Percentiles rank a stretch among this genome's conserved stretches.
These are phyloP conservation scores for Brenthis hecate DNA, from an alignment of 2,888 invertebrate genomes.

Conservation along the genomic window DNA sequence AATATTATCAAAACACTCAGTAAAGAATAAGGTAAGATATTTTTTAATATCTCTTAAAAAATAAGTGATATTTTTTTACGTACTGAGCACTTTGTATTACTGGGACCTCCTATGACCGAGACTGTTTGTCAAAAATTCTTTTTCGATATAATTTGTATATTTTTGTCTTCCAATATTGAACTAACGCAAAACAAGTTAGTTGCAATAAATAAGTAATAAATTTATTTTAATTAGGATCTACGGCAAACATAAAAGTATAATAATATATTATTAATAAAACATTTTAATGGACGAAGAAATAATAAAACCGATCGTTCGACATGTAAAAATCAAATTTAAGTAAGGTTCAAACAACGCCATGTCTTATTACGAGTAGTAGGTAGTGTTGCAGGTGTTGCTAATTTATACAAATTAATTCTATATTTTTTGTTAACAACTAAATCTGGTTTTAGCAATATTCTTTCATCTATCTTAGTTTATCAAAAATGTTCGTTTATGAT, in stretches of 20 bases:
- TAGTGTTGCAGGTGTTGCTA: conserved; percentile 58
- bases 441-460: conserved; percentile 37
- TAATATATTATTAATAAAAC: too few relatives aligned
- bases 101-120: too few relatives aligned
- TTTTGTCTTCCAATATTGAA: too few relatives aligned
- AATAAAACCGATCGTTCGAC: conserved; percentile 14
- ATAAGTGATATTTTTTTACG: too few relatives aligned
- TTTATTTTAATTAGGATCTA: neutral
- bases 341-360: conserved; percentile 39
- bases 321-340: conserved; percentile 17
- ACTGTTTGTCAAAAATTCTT: too few relatives aligned
- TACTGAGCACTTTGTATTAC: too few relatives aligned
- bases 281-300: neutral
- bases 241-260: conserved; percentile 11
- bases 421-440: conserved; percentile 34
- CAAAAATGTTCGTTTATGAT: conserved; percentile 27
- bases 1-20: too few relatives aligned
- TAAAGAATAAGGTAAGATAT: too few relatives aligned
- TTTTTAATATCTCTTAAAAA: too few relatives aligned
- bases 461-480: conserved; percentile 33
- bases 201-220: neutral
- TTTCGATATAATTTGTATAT: too few relatives aligned
- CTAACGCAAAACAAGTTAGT: too few relatives aligned
- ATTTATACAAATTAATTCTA: conserved; percentile 61
- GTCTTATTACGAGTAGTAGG: conserved; percentile 49